Percentiles rank a stretch among this genome's conserved stretches.
Conservation (phyloP, 1,140 invertebrate genomes). For the Lepidurus couesii region DNA sequence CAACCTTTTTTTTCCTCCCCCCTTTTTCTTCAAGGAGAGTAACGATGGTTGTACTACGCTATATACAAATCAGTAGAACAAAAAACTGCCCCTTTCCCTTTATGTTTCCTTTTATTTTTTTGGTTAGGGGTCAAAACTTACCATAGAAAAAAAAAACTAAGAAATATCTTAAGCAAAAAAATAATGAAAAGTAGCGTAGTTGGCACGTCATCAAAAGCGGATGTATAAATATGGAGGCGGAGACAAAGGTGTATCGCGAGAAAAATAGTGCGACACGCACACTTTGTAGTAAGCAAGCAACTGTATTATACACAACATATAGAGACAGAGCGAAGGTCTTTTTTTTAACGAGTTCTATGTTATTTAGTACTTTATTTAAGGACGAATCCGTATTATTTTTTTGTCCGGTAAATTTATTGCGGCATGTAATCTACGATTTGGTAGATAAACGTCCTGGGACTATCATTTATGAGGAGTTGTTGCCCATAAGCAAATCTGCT, state of each 20-base stretch:
- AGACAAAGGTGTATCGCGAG: conserved; percentile 12
- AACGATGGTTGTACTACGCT: neutral
- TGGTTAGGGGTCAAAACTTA: neutral
- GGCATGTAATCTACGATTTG: neutral
- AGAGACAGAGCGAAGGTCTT: too few species aligned
- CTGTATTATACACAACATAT: too few species aligned
- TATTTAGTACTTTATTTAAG: neutral
- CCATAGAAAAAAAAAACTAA: neutral
- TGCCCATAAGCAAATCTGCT: neutral
- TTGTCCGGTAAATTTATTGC: neutral
- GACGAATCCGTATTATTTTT: neutral
- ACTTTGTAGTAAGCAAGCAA: neutral
- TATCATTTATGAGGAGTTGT: neutral
- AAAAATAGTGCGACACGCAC: neutral
- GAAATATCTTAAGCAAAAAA: neutral
- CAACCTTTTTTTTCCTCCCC: neutral
- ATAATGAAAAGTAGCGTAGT: neutral
- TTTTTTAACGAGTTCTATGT: too few species aligned
- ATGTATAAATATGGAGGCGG: conserved; percentile 19
- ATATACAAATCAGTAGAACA: conserved; percentile 11
- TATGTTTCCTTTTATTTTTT: neutral
- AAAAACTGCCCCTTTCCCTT: neutral
- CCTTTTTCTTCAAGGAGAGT: neutral
- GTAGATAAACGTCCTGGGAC: neutral
- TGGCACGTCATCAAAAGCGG: conserved; percentile 8